Conservation (phyloP, 2,113 vertebrate genomes). For the Alaudala cheleensis region DNA sequence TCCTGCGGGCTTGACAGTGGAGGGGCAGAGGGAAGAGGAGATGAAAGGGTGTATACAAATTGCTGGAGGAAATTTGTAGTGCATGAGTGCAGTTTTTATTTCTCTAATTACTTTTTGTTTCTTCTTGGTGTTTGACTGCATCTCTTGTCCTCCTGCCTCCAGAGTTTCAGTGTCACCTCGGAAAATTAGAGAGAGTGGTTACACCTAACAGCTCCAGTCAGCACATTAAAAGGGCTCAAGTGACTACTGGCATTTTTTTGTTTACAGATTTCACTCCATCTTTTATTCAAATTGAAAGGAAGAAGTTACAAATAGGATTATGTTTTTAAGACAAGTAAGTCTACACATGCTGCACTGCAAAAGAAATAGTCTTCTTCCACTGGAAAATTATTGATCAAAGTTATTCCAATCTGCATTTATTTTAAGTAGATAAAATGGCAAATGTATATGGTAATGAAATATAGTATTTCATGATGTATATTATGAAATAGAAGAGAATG, state of each 20-base stretch:
- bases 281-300: not conserved
- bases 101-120: not conserved
- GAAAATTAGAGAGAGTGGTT: not conserved
- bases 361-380: not conserved
- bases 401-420: conserved; percentile 9
- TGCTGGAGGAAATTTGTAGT: not conserved
- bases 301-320: not conserved
- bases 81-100: not conserved
- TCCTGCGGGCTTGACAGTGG: accelerated
- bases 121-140: not conserved
- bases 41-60: not conserved
- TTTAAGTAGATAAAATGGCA: conserved; percentile 22
- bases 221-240: not conserved
- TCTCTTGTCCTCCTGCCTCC: not conserved
- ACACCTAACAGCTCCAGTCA: not conserved
- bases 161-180: not conserved
- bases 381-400: not conserved
- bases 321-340: not conserved
- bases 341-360: not conserved
- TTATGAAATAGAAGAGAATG: conserved; percentile 34
- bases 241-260: not conserved
- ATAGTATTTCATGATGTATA: not conserved
- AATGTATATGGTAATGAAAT: not conserved
- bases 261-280: not conserved
- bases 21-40: not conserved